These are phyloP conservation scores for Aptenodytes patagonicus DNA, from an alignment of 2,113 vertebrate species.

Conservation along the genomic window DNA sequence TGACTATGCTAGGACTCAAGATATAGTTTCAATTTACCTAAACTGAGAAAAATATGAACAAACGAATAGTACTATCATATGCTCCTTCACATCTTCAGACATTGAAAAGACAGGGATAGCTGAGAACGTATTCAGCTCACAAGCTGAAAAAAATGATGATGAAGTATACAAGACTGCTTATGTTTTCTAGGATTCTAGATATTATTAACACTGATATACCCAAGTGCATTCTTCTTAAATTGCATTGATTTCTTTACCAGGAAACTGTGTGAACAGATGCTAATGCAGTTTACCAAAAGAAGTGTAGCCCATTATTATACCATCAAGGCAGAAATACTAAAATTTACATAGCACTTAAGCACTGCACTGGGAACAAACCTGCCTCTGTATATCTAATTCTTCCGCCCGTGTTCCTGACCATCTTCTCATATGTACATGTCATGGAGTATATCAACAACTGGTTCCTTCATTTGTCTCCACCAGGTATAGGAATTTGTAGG, in stretches of 20 bases:
- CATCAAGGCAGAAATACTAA: neutral
- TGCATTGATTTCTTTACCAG: neutral
- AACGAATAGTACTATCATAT: neutral
- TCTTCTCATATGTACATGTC: neutral
- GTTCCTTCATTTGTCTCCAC: neutral
- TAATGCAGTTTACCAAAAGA: neutral
- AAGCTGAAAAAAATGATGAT: neutral
- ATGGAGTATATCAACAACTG: neutral
- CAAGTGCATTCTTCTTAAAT: neutral
- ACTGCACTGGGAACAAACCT: neutral
- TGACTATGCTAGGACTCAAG: neutral
- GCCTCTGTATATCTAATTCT: neutral
- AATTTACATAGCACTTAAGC: neutral
- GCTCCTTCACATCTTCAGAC: neutral
- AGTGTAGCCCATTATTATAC: neutral
- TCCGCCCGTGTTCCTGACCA: neutral
- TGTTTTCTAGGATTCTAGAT: neutral
- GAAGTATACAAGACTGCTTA: neutral
- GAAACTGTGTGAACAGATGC: neutral
- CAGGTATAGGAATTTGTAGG: neutral
- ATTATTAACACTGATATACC: neutral
- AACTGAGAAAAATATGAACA: neutral
- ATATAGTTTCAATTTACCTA: neutral
- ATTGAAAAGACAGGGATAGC: neutral
- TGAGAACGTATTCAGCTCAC: neutral